Evolutionary conservation across 2,888 invertebrate species (phyloP).

Genomic region (Uloborus plumipes): DNA sequence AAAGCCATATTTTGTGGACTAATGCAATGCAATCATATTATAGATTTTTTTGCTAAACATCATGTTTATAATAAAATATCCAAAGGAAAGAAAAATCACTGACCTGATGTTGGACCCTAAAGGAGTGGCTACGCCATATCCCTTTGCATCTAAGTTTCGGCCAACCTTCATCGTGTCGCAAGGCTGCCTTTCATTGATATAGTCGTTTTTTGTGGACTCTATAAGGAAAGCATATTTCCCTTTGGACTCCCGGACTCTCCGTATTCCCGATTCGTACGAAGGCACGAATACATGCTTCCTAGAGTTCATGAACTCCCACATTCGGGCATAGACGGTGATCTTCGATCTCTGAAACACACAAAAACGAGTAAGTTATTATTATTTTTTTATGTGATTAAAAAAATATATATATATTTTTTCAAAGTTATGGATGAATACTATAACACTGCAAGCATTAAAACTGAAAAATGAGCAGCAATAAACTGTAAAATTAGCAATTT

Average conservation of each 20-base stretch:
- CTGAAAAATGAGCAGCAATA: too few species aligned
- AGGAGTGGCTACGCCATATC: conserved; percentile 76
- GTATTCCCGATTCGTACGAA: conserved; percentile 72
- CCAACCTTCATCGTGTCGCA: conserved; percentile 97
- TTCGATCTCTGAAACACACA: conserved; percentile 71
- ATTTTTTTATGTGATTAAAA: neutral
- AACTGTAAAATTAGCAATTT: too few species aligned
- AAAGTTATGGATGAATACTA: too few species aligned
- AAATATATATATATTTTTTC: too few species aligned
- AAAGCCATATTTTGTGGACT: too few species aligned
- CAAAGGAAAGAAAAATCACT: neutral
- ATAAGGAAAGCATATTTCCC: conserved; percentile 74
- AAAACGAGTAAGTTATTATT: neutral
- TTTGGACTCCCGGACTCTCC: conserved; percentile 70
- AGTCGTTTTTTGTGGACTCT: conserved; percentile 66
- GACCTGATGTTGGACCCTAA: conserved; percentile 66
- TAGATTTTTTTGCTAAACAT: too few species aligned
- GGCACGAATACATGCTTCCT: conserved; percentile 72
- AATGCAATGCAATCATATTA: too few species aligned
- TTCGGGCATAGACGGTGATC: conserved; percentile 73
- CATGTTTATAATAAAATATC: too few species aligned
- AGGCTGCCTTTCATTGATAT: conserved; percentile 84
- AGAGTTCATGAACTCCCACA: conserved; percentile 75
- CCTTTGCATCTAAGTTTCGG: conserved; percentile 85
- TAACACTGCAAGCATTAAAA: too few species aligned